Conservation (phyloP, 1,140 invertebrate genomes). For the Steinernema feltiae region DNA sequence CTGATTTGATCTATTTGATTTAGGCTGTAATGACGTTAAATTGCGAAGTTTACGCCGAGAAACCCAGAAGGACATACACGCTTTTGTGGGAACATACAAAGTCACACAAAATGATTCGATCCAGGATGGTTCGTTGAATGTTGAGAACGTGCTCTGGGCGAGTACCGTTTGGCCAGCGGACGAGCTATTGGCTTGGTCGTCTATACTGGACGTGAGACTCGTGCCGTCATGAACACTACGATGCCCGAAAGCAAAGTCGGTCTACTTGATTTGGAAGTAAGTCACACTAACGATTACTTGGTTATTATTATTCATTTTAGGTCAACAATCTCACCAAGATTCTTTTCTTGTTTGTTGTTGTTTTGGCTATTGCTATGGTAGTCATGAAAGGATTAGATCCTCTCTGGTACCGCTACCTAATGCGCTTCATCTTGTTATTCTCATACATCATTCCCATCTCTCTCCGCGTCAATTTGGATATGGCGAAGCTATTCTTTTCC, state of each 20-base stretch:
- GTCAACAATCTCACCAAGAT: constrained; percentile 63
- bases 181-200: constrained; percentile 84
- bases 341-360: constrained; percentile 82
- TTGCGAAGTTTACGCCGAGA: constrained; percentile 86
- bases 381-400: constrained; percentile 47
- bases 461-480: constrained; percentile 93
- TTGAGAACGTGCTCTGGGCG: constrained; percentile 97
- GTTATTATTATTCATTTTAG: constrained; percentile 20
- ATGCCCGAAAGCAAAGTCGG: constrained; percentile 88
- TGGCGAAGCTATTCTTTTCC: constrained; percentile 95
- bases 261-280: constrained; percentile 82
- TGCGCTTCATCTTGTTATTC: constrained; percentile 90
- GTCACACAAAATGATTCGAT: constrained; percentile 58
- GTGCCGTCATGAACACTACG: constrained; percentile 96
- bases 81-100: constrained; percentile 79
- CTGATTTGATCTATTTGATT: constrained; percentile 28
- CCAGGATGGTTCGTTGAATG: constrained; percentile 74
- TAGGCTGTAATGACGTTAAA: constrained; percentile 77
- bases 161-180: constrained; percentile 96
- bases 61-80: constrained; percentile 93
- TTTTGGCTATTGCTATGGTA: constrained; percentile 88
- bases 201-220: constrained; percentile 90
- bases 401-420: constrained; percentile 86
- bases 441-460: constrained; percentile 98
- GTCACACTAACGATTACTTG: too few species aligned